phyloP scores from a whole-genome alignment of 2,797 vertebrate species.

The Hoplostethus mediterraneus region DNA sequence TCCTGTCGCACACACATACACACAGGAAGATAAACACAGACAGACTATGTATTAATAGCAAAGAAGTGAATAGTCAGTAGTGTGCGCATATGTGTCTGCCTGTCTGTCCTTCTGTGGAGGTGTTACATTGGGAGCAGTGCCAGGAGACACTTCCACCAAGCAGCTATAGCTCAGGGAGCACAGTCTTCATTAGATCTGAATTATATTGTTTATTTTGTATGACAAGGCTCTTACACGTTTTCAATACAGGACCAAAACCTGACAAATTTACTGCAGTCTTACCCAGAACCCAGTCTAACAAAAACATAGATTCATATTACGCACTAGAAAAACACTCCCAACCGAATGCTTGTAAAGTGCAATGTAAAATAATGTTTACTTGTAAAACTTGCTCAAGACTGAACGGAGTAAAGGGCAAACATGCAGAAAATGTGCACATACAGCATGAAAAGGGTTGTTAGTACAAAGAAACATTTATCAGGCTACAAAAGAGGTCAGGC shows the following conservation, averaged over 20 bases:
- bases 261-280: too few relatives aligned
- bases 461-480: background rate
- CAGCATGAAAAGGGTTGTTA: background rate
- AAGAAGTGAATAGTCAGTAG: slow-evolving; percentile 51
- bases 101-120: slow-evolving; percentile 45
- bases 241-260: too few relatives aligned
- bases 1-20: slow-evolving; percentile 80
- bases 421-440: background rate
- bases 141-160: slow-evolving; percentile 47
- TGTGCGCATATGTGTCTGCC: slow-evolving; percentile 2
- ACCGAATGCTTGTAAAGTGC: background rate
- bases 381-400: too few relatives aligned
- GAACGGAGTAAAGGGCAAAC: too few relatives aligned
- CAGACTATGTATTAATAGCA: slow-evolving; percentile 65
- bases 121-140: slow-evolving; percentile 63
- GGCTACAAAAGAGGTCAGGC: background rate
- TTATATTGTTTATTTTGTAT: slow-evolving; percentile 29
- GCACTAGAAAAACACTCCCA: too few relatives aligned
- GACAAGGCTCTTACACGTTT: background rate
- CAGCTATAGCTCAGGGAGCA: slow-evolving; percentile 27
- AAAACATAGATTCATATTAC: background rate
- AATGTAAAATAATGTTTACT: too few relatives aligned
- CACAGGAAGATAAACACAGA: slow-evolving; percentile 63
- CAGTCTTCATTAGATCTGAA: slow-evolving; percentile 9
- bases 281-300: too few relatives aligned